A percentile compares a stretch with the other conserved stretches of the same genome.
Conservation (phyloP, 92 coral and sea anemone species). For the Blastomussa wellsi region DNA sequence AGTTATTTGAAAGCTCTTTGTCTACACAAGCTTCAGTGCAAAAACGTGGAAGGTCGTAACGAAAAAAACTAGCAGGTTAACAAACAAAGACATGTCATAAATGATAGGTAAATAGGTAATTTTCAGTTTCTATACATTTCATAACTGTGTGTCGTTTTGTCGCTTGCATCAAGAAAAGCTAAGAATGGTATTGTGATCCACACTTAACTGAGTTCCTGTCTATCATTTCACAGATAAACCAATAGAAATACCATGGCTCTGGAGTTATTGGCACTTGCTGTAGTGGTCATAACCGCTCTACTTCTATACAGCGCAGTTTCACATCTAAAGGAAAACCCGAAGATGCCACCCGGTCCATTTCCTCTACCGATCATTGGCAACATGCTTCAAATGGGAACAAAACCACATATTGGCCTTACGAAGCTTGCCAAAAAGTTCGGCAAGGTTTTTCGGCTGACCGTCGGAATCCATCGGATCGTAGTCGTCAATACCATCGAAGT, state of each 20-base stretch:
- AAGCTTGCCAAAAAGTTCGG: slow-evolving; percentile 80
- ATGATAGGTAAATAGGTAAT: not conserved
- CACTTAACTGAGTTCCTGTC: not conserved
- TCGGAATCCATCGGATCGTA: slow-evolving; percentile 94
- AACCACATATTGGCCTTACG: slow-evolving; percentile 85
- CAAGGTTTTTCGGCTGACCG: slow-evolving; percentile 81
- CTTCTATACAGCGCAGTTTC: slow-evolving; percentile 54
- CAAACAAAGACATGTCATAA: not conserved
- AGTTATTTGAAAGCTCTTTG: not conserved
- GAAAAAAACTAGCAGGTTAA: not conserved
- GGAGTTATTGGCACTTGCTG: slow-evolving; percentile 59
- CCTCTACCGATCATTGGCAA: slow-evolving; percentile 97
- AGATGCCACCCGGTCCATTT: slow-evolving; percentile 94
- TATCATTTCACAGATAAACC: slow-evolving; percentile 15
- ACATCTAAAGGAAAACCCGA: slow-evolving; percentile 60
- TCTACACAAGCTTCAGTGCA: not conserved
- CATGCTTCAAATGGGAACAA: slow-evolving; percentile 89
- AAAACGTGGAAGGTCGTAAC: slow-evolving; percentile 2
- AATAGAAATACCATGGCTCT: slow-evolving; percentile 52
- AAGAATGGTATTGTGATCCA: not conserved
- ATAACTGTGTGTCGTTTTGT: not conserved
- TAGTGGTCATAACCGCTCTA: slow-evolving; percentile 48
- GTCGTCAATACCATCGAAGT: slow-evolving; percentile 85
- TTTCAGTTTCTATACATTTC: not conserved
- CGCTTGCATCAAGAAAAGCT: not conserved